phyloP scores from a whole-genome alignment of 2,113 vertebrate species.

The Litocranius walleri region DNA sequence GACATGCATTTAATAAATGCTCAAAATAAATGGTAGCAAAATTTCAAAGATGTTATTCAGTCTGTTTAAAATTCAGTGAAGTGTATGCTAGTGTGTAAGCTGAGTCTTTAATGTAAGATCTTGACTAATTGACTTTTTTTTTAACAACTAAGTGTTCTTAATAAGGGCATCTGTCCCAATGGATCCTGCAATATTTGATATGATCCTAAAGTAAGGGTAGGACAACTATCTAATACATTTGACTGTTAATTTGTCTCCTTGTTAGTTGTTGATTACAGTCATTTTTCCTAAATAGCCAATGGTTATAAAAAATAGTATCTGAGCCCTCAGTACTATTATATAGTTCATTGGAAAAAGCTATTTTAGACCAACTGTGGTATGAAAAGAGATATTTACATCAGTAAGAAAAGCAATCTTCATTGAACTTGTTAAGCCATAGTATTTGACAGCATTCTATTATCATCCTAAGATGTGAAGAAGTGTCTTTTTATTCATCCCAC shows the following conservation, averaged over 20 bases:
- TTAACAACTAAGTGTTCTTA: constrained; percentile 57
- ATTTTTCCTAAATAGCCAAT: not conserved
- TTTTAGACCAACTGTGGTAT: not conserved
- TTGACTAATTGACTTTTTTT: constrained; percentile 66
- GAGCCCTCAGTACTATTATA: not conserved
- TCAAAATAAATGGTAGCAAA: constrained; percentile 76
- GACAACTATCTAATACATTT: not conserved
- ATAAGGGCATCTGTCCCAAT: constrained; percentile 60
- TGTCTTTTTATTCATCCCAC: constrained; percentile 13
- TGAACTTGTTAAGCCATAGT: constrained; percentile 47
- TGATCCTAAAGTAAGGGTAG: not conserved
- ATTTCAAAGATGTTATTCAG: constrained; percentile 75
- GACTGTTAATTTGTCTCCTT: not conserved
- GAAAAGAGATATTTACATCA: constrained; percentile 25
- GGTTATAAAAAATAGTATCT: not conserved
- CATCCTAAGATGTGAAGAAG: constrained; percentile 24
- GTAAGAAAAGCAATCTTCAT: constrained; percentile 31
- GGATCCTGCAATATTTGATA: not conserved
- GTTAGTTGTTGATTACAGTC: not conserved
- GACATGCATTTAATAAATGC: constrained; percentile 77
- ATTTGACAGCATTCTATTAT: not conserved
- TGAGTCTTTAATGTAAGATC: constrained; percentile 46
- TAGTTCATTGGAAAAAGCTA: not conserved
- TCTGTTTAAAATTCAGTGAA: constrained; percentile 72
- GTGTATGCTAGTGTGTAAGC: constrained; percentile 57